These are phyloP conservation scores for Elachura formosa DNA, from an alignment of 2,113 vertebrate species.

Conservation along the genomic window DNA sequence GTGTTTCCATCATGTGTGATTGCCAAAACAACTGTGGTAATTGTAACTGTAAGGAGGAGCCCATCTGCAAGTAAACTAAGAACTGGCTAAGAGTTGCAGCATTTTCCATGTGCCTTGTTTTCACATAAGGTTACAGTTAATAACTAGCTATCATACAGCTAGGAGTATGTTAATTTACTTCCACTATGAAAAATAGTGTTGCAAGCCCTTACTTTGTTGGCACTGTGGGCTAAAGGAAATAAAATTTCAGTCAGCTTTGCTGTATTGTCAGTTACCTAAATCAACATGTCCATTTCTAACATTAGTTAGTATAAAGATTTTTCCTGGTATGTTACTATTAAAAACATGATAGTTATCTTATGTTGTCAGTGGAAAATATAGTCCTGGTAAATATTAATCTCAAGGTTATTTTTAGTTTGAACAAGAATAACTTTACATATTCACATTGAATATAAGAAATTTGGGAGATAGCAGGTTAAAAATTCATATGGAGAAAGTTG, in stretches of 20 bases:
- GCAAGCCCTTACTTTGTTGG: not conserved
- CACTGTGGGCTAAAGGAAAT: not conserved
- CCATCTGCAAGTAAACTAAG: not conserved
- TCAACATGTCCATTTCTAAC: not conserved
- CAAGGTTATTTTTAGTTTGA: not conserved
- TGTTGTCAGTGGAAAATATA: not conserved
- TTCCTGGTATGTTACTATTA: not conserved
- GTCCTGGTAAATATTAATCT: not conserved
- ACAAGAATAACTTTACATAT: not conserved
- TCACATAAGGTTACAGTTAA: not conserved
- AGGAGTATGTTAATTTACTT: not conserved
- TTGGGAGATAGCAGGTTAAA: not conserved
- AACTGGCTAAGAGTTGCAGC: not conserved
- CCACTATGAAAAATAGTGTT: not conserved
- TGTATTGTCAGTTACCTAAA: not conserved
- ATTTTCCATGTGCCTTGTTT: not conserved
- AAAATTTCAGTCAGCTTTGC: not conserved
- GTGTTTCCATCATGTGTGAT: not conserved
- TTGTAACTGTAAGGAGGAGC: not conserved
- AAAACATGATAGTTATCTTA: not conserved
- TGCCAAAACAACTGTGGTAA: not conserved
- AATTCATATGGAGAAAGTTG: not conserved
- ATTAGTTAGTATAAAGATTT: not conserved
- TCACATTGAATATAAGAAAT: not conserved
- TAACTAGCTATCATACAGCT: not conserved